Evolutionary conservation across 2,797 vertebrate genomes (phyloP), one percentile per base, ranked within the genome.

Genomic region (Siniperca scherzeri): DNA sequence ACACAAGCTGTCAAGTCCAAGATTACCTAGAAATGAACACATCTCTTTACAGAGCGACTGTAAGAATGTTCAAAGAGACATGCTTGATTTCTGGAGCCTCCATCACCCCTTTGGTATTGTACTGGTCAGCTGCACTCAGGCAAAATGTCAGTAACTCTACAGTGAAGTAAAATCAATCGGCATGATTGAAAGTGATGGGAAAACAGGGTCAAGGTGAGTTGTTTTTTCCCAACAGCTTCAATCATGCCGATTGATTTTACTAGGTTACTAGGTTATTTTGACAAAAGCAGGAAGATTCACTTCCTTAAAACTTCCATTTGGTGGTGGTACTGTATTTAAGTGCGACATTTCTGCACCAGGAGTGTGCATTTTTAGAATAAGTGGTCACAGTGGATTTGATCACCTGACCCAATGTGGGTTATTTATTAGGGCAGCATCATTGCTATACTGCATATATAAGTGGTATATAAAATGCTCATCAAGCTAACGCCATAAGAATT

Each of bases 151-250:
- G 11, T 17, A 83, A 60, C 50, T 60, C 7, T 3, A n/a, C 56
- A 25, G 36, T 65, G 36, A 80, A 42, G 40, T 72, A 30, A 87
- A 83, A 81, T 81, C 81, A 78, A 76, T 85, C 36, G 75, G 62
- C 56, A 2, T 48, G 74, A 82, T 19, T 57, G n/a, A 57, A 78
- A 50, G 22, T 36, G 27, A 53, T 56, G 12, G 56, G 11, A 75
- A 65, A 78, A 67, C 69, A 30, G 36, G 61, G 56, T 82, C 68
- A 75, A 30, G 21, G 14, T 33, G 22, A n/a, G 30, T 13, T 73
- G 14, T n/a, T 59, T 36, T 52, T 44, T 1, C 22, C 36, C 9
- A 30, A 5, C 13, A 38, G 17, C 30, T 9, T 64, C 27, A 27
- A 27, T 27, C 27, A 27, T 27, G 27, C 27, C 27, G 27, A 27